Evolutionary conservation across 2,113 vertebrate species (phyloP).

Genomic region (Syrmaticus mikado): DNA sequence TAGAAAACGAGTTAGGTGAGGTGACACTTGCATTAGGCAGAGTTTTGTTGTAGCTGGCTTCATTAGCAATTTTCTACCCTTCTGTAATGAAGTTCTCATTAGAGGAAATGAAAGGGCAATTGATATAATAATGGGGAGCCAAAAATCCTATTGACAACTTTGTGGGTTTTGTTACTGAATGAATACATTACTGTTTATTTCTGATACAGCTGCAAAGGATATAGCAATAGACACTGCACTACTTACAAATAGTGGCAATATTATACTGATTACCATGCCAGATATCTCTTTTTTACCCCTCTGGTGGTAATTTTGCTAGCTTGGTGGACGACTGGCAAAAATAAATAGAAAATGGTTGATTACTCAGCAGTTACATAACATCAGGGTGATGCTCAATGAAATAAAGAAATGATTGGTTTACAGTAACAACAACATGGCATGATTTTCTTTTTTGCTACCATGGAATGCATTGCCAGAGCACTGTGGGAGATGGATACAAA

Average conservation of each 20-base stretch:
- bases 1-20: constrained; percentile 92
- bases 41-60: constrained; percentile 1
- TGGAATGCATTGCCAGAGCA: neutral
- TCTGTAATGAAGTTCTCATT: neutral
- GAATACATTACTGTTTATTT: neutral
- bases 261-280: neutral
- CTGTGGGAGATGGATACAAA: neutral
- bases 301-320: neutral
- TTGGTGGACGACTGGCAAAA: neutral
- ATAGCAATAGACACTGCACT: neutral
- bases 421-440: neutral
- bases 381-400: neutral
- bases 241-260: neutral
- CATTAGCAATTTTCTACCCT: constrained; percentile 7
- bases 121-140: neutral
- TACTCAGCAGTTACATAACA: neutral
- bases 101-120: neutral
- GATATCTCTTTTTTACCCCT: neutral
- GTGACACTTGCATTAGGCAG: constrained; percentile 48
- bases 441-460: neutral
- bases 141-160: neutral
- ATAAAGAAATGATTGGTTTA: neutral
- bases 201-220: neutral
- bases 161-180: neutral
- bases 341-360: neutral